Evolutionary conservation across 2,797 vertebrate genomes (phyloP), one percentile per base, ranked within the genome.

Genomic region (Pangasius mekongensis): DNA sequence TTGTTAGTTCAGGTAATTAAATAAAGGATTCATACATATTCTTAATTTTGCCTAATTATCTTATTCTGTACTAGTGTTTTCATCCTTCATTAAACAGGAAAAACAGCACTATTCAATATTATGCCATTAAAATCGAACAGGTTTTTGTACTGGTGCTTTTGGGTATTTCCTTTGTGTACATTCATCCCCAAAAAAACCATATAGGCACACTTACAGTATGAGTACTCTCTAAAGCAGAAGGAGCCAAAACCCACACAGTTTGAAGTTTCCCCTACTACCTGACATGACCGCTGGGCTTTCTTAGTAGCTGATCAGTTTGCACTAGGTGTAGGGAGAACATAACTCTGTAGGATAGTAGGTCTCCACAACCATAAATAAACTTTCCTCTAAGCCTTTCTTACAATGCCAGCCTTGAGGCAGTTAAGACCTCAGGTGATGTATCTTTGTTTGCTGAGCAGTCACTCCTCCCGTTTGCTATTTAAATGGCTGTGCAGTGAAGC

Each of bases 381-480:
- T 47, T n/a, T 47, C 3, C 18, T 33, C 8, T 66, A 66, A 66
- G 16, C 2, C 81, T 83, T 66, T 64, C 47, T 14, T 86, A 6
- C 67, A 86, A 60, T 83, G 60, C 69, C 27, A 71, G 62, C 80
- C 66, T 86, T 69, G 80, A 83, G 85, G 85, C 82, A 86, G 73
- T 33, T 52, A 3, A 8, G 58, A 77, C 56, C 76, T 60, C 69
- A 87, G 78, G 13, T 71, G 74, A 22, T 78, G n/a, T 56, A 58
- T 84, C 58, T 86, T 84, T 91, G 80, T 87, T 85, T 89, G 83
- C 86, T 83, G 27, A 67, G 82, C 39, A n/a, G 54, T 20, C 36
- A 82, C 83, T 56, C n/a, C 69, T 89, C 43, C 43, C 33, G 67
- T 92, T 90, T 92, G 86, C 82, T 80, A 90, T 87, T 89, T 71